Conservation (phyloP, 2,113 vertebrate species). For the Planiliza haematocheilus region DNA sequence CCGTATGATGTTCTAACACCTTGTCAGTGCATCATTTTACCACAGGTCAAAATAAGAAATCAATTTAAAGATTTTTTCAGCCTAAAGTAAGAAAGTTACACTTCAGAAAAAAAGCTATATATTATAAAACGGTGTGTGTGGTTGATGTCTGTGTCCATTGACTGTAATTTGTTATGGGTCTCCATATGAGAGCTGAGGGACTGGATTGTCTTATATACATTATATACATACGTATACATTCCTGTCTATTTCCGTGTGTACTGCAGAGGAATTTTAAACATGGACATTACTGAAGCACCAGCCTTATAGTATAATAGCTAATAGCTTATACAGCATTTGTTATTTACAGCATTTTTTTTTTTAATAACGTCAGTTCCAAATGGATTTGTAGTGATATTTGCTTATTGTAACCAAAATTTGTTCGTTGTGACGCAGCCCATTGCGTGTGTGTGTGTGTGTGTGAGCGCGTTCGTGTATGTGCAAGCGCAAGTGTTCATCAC, state of each 20-base stretch:
- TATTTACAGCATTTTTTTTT: slow-evolving; percentile 43
- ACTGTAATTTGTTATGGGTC: not conserved
- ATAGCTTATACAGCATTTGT: slow-evolving; percentile 34
- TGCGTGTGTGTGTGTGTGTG: slow-evolving; percentile 8
- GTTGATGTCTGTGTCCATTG: not conserved
- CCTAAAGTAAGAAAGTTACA: too few species aligned
- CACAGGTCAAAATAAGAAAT: not conserved
- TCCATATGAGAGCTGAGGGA: not conserved
- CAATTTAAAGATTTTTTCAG: not conserved
- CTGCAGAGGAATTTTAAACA: slow-evolving; percentile 35
- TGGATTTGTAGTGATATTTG: slow-evolving; percentile 39
- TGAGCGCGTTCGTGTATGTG: slow-evolving; percentile 3
- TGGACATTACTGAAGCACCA: slow-evolving; percentile 19
- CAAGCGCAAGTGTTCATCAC: slow-evolving; percentile 28
- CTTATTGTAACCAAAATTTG: slow-evolving; percentile 45
- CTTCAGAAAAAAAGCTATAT: too few species aligned
- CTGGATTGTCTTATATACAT: not conserved
- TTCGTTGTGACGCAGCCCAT: not conserved
- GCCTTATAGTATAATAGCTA: slow-evolving; percentile 29
- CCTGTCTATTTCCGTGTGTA: not conserved
- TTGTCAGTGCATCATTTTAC: not conserved
- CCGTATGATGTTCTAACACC: not conserved
- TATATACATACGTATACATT: too few species aligned
- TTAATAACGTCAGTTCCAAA: slow-evolving; percentile 32
- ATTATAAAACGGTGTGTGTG: not conserved